Base-by-base conservation (phyloP, 2,888 invertebrate genomes). In the Apotomis turbidana region DNA sequence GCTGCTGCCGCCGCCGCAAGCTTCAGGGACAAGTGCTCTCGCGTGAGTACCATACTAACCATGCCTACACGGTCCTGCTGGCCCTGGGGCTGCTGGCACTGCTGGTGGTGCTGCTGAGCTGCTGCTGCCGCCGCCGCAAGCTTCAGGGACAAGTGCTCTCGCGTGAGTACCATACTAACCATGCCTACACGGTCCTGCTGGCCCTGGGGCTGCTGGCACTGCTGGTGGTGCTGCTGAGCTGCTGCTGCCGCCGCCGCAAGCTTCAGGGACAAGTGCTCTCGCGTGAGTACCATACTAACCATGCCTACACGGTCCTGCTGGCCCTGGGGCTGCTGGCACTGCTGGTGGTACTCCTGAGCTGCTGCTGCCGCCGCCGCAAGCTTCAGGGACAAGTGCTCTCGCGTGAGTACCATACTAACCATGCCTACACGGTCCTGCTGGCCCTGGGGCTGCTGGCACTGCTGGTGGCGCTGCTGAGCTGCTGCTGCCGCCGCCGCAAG, bases 11-110 rank as follows among this genome's bases (percentile, higher is more conserved):
- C 74, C 76, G 80, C 57, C 76, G 77, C 70, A 78, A 79, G 67
- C 73, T 78, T 57, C 76, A 80, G 41, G 90, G 91, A 3, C 79
- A 83, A 5, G 84, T 90, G 61, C 79, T 88, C 0, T 80, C 82
- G 44, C 85, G 41, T 46, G 8, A 46, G 46, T 46, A 46, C 46
- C 41, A 0, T 41, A 41, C 5, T 41, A 41, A 41, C 5, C 27
- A 27, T 27, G 27, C 27, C 27, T 15, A 27, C 27, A 27, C 27
- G 27, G n/a, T n/a, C n/a, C n/a, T n/a, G n/a, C n/a, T n/a, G n/a
- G n/a, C 82, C 36, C 69, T 81, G 57, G 80, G 76, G 4, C 73
- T 78, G 9, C 75, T 83, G 68, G 36, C 87, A 15, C 54, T 86
- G 60, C 68, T 88, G 12, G 75, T 79, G 61, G 73, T 86, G 73